A percentile compares a stretch with the other conserved stretches of the same genome.
These are phyloP conservation scores for Drosophila santomea DNA, from an alignment of 1,140 invertebrate genomes.

Conservation along the genomic window DNA sequence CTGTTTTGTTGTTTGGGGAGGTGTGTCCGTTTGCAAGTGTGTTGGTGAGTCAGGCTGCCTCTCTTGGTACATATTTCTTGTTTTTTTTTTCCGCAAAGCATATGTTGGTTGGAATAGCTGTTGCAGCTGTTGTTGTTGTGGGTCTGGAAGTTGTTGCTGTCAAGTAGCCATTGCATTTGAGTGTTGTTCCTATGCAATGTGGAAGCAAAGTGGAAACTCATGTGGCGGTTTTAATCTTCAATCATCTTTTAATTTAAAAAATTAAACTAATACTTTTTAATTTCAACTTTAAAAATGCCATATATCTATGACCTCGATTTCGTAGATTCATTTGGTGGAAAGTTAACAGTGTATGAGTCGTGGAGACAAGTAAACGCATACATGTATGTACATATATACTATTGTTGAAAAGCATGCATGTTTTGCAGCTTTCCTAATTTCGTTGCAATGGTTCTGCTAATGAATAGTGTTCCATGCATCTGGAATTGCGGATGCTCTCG, in stretches of 20 bases:
- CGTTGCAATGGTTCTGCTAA: background rate
- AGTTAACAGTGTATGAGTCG: no score
- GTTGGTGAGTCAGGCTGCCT: constrained; percentile 57
- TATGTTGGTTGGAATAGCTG: constrained; percentile 55
- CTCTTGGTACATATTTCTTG: constrained; percentile 16
- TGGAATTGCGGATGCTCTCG: background rate
- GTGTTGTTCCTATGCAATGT: background rate
- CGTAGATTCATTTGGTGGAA: no score
- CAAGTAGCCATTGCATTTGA: constrained; percentile 15
- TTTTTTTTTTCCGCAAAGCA: constrained; percentile 44
- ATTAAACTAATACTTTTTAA: no score
- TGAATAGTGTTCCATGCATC: background rate
- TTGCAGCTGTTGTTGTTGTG: constrained; percentile 32
- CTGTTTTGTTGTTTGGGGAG: constrained; percentile 65
- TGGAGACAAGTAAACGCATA: no score
- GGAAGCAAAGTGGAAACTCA: background rate
- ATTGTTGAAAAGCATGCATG: no score
- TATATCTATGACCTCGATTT: no score
- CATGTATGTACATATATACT: no score
- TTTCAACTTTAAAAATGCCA: no score
- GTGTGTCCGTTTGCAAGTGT: constrained; percentile 46
- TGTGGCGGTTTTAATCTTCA: no score
- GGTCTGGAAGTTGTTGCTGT: background rate
- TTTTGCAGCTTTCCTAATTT: background rate
- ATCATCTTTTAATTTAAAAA: no score